A percentile compares a stretch with the other conserved stretches of the same genome.
Evolutionary conservation across 1,140 invertebrate genomes (phyloP).

Genomic region (Bombus superbus): DNA sequence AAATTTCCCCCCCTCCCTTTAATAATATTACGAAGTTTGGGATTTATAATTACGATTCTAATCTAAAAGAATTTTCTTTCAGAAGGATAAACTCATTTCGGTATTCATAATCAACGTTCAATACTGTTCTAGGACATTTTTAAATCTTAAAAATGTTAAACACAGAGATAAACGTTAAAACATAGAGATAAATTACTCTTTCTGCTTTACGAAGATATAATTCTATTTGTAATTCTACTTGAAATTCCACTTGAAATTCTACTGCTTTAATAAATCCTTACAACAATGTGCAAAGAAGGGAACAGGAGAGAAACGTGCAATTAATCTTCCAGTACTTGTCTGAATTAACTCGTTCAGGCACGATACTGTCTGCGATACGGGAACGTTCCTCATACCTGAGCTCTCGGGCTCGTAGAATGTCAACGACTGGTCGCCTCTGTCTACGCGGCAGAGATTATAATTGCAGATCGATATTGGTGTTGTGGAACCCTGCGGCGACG

Average conservation of each 20-base stretch:
- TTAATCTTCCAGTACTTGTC: constrained; percentile 2
- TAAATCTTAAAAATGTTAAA: too few species aligned
- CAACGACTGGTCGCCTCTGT: constrained; percentile 26
- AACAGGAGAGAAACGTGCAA: neutral
- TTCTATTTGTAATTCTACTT: neutral
- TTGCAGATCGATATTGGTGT: constrained; percentile 28
- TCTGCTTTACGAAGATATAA: neutral
- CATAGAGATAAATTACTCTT: neutral
- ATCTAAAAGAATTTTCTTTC: too few species aligned
- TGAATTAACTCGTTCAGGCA: neutral
- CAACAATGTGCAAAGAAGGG: neutral
- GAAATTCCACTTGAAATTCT: too few species aligned
- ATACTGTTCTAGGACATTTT: too few species aligned
- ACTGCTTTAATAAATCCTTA: neutral
- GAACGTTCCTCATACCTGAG: neutral
- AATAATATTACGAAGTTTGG: too few species aligned
- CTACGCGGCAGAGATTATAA: constrained; percentile 23
- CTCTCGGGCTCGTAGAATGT: neutral
- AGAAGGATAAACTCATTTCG: too few species aligned
- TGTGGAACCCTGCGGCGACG: constrained; percentile 4
- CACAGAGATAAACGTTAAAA: too few species aligned
- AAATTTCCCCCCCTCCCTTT: too few species aligned
- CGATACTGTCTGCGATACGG: neutral
- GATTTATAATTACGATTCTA: too few species aligned
- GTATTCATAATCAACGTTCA: too few species aligned